Conservation (phyloP, 2,888 invertebrate genomes). For the Nemapogon koenigi region DNA sequence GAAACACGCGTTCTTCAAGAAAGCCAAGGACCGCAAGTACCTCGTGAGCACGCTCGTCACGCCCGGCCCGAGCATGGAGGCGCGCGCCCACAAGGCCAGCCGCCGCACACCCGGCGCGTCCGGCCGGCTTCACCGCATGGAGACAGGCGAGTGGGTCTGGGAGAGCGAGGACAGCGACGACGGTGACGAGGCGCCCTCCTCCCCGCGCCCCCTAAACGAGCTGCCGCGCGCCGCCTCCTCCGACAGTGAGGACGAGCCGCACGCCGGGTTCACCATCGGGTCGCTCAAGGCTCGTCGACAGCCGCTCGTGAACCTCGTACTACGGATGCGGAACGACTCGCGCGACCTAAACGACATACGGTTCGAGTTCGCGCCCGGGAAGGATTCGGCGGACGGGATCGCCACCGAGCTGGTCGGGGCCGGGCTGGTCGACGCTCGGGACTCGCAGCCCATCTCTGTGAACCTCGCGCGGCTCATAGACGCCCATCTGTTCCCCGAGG, state of each 20-base stretch:
- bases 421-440: constrained; percentile 90
- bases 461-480: constrained; percentile 93
- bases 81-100: constrained; percentile 87
- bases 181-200: constrained; percentile 52
- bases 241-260: constrained; percentile 47
- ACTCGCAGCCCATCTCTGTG: constrained; percentile 89
- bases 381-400: constrained; percentile 93
- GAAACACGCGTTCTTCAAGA: constrained; percentile 98
- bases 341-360: constrained; percentile 97
- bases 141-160: constrained; percentile 99
- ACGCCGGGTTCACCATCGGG: constrained; percentile 40
- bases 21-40: constrained; percentile 94
- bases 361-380: constrained; percentile 95
- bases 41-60: constrained; percentile 85
- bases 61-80: constrained; percentile 89
- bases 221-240: constrained; percentile 66
- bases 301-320: constrained; percentile 80
- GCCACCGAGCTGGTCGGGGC: constrained; percentile 97
- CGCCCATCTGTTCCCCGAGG: constrained; percentile 60
- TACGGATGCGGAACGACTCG: constrained; percentile 89
- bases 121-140: constrained; percentile 87
- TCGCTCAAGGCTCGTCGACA: constrained; percentile 30
- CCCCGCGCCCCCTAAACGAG: constrained; percentile 68
- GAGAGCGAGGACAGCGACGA: constrained; percentile 92
- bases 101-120: constrained; percentile 87